A percentile compares a stretch with the other conserved stretches of the same genome.
Evolutionary conservation across 53 echinoderm and acorn worm genomes (phyloP).

Genomic region (Echinarachnius parma): DNA sequence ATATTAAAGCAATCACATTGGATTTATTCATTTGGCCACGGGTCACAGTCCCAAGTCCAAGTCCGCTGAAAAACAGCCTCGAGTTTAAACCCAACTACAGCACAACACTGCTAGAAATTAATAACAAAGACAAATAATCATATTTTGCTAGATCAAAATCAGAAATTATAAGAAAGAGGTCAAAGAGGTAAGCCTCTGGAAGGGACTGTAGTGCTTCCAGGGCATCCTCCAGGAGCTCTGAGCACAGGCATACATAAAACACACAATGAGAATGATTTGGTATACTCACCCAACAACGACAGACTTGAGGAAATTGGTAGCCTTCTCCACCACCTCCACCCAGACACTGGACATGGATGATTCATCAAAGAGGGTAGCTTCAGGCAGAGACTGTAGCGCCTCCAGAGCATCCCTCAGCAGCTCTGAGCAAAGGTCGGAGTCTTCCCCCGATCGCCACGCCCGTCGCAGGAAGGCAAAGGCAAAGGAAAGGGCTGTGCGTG

Average conservation of each 20-base stretch:
- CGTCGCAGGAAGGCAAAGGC: slow-evolving; percentile 94
- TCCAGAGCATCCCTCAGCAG: slow-evolving; percentile 85
- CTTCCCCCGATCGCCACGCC: slow-evolving; percentile 97
- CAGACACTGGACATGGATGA: slow-evolving; percentile 87
- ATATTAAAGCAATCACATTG: too few relatives aligned
- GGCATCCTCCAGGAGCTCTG: slow-evolving; percentile 86
- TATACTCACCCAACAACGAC: slow-evolving; percentile 98
- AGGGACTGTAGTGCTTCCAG: slow-evolving; percentile 83
- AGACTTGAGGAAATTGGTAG: slow-evolving; percentile 85
- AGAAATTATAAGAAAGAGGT: too few relatives aligned
- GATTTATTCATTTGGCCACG: too few relatives aligned
- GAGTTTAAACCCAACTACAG: too few relatives aligned
- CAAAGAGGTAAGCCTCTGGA: too few relatives aligned
- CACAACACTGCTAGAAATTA: too few relatives aligned
- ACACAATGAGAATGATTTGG: too few relatives aligned
- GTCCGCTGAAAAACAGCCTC: too few relatives aligned
- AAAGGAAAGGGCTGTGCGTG: slow-evolving; percentile 91
- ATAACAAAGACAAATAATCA: too few relatives aligned
- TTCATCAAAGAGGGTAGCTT: slow-evolving; percentile 95
- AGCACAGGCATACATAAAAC: slow-evolving; percentile 89
- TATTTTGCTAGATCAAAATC: too few relatives aligned
- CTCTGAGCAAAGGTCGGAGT: slow-evolving; percentile 96
- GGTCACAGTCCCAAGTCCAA: too few relatives aligned
- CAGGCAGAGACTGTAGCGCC: slow-evolving; percentile 84
- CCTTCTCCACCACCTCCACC: slow-evolving; percentile 96